Evolutionary conservation across 2,888 invertebrate species (phyloP), one percentile per base, ranked within the genome.

Genomic region (Polydesmus complanatus): DNA sequence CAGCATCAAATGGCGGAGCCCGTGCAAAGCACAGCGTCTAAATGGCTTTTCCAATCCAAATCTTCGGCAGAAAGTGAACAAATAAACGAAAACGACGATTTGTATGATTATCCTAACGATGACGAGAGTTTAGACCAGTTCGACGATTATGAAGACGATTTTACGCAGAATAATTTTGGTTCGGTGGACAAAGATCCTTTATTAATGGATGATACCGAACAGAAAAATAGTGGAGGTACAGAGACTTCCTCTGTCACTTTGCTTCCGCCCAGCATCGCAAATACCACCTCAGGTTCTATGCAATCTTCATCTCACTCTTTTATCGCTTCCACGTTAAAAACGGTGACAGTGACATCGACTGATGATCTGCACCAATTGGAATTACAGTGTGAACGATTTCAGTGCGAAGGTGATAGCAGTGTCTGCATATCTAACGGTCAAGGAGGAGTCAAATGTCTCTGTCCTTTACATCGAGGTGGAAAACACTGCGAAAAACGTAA

Each of bases 401-500:
- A 49, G 26, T 60, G 60, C 27, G 55, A 60, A 27, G 59, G 59
- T 21, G 54, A 47, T 18, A 49, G 5, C 5, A 26, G 53, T 52
- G 27, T 25, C 3, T 63, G 63, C 51, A 54, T 58, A 14, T 37
- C 60, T 5, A 56, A 62, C 11, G 54, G 57, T 25, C 37, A 51
- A 51, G 53, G 27, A n/a, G 62, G 62, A n/a, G 27, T 50, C 25
- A 53, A 54, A 26, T 64, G 64, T 52, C 56, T 64, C 3, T 64
- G 64, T 54, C 64, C 64, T 5, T 26, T 60, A 14, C 60, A 60
- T 11, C 60, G 59, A 49, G 53, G 55, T n/a, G 64, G 64, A 26
- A 57, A 62, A n/a, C 63, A 64, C 27, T 64, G 64, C 49, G 60
- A 56, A 26, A 19, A 48, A 50, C 49, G 63, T 59, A 37, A 60